Evolutionary conservation across 2,888 invertebrate species (phyloP), one percentile per base, ranked within the genome.

Genomic region (Machimus atricapillus): DNA sequence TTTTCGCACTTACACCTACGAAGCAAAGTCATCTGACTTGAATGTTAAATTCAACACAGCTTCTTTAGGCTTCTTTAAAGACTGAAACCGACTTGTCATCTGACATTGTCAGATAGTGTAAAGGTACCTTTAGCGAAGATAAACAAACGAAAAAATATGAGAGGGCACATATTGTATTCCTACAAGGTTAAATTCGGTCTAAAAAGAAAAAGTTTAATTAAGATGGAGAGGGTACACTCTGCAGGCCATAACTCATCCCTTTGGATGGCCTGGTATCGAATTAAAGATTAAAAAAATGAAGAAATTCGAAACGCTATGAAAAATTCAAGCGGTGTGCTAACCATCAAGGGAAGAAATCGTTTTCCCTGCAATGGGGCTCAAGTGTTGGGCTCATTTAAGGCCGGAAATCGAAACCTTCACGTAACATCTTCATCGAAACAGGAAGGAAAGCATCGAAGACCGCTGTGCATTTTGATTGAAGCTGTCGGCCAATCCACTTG

Each of bases 321-420:
- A 82, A 82, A 58, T 82, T 82, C 82, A 58, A 66, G n/a, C 40
- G 82, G 82, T 82, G 82, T 58, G 58, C 58, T 66, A 19, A 34
- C 82, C 82, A 82, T 82, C 37, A 82, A 82, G 82, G 82, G 82
- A 82, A 40, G 46, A 52, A 16, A 12, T 66, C 46, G 9, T 79
- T 46, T 79, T 79, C 79, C 66, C 58, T 82, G 58, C 58, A 16
- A 37, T 12, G 76, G 76, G 76, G 19, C 23, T 14, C 58, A 19
- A 82, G 82, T 58, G 52, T 31, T 56, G 52, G 56, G 52, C 82
- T 66, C 82, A 58, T 82, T 85, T 23, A 23, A 86, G 76, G 43
- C 85, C 85, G 85, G 85, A 86, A 86, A 37, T 86, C 31, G 19
- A 86, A 77, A 86, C 85, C 85, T 77, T 77, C 85, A 86, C 85